A percentile compares a stretch with the other conserved stretches of the same genome.
Conservation (phyloP, 2,797 vertebrate genomes). For the Apodemus agrarius region DNA sequence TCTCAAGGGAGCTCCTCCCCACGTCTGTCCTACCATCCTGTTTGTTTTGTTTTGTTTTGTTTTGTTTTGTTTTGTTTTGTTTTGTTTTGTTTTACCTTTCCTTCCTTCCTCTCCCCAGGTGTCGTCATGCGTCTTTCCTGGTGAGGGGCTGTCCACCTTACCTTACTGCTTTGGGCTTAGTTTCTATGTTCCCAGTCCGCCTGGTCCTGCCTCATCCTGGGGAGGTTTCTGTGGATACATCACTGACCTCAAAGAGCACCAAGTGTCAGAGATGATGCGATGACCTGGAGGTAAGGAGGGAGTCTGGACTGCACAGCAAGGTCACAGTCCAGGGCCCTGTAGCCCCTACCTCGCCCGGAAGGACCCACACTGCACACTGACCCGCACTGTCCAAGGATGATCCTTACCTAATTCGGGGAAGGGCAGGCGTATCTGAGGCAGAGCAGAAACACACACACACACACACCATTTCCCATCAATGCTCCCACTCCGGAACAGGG, state of each 20-base stretch:
- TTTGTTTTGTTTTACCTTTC: neutral
- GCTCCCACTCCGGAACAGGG: neutral
- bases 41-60: too few relatives aligned
- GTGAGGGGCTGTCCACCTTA: neutral
- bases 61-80: too few relatives aligned
- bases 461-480: neutral
- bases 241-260: neutral
- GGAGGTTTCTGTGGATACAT: neutral
- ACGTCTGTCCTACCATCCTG: neutral
- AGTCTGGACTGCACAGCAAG: neutral
- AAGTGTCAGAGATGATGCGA: neutral
- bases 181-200: neutral
- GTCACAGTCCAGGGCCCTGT: neutral
- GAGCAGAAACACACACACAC: neutral
- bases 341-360: neutral
- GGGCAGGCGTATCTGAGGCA: neutral
- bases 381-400: neutral
- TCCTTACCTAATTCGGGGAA: neutral
- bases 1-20: neutral
- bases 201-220: neutral
- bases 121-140: neutral
- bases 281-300: neutral
- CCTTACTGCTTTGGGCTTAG: neutral
- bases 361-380: neutral
- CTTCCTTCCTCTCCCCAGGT: neutral